Evolutionary conservation across 2,797 vertebrate species (phyloP).

Genomic region (Semotilus atromaculatus): DNA sequence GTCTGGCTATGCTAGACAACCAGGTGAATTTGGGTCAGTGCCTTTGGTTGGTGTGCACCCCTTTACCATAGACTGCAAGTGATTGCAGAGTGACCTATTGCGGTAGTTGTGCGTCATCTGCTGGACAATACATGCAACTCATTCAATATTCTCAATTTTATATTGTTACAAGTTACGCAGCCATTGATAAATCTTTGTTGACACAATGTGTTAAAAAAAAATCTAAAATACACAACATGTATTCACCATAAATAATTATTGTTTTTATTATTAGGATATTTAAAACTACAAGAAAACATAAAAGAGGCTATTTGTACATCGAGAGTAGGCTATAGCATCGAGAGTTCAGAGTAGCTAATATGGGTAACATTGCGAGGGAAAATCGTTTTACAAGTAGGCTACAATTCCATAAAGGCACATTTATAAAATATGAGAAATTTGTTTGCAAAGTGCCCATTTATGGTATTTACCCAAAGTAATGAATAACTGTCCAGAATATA

Average conservation of each 20-base stretch:
- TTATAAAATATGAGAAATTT: background rate
- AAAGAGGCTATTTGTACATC: background rate
- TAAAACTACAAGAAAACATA: background rate
- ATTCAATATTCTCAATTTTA: background rate
- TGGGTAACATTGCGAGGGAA: background rate
- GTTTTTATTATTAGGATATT: background rate
- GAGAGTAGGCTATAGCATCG: too few relatives aligned
- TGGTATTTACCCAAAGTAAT: background rate
- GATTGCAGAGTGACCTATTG: background rate
- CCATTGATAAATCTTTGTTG: background rate
- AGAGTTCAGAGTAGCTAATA: background rate
- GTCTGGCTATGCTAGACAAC: background rate
- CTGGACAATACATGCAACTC: slow-evolving; percentile 6
- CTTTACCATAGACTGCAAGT: background rate
- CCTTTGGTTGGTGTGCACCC: background rate
- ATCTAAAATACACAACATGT: background rate
- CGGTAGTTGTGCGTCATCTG: background rate
- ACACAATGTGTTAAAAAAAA: background rate
- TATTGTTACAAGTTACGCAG: too few relatives aligned
- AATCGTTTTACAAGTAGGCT: background rate
- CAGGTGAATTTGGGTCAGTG: background rate
- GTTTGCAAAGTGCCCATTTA: background rate
- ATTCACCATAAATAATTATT: background rate
- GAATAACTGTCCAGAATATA: background rate
- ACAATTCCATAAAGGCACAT: background rate